phyloP scores from a whole-genome alignment of 2,797 vertebrate species.

The Coilia nasus region DNA sequence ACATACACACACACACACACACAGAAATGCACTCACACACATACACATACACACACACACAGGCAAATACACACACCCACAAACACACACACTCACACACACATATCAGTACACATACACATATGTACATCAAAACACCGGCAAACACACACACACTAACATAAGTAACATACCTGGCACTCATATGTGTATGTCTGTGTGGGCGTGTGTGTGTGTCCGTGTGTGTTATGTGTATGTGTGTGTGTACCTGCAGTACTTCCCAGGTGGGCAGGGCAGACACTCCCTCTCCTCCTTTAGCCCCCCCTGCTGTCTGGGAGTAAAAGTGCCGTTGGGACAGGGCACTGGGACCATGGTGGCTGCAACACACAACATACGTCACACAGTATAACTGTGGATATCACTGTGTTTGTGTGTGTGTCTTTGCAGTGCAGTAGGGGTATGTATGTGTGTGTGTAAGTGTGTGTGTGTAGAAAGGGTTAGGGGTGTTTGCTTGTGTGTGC shows the following conservation, averaged over 20 bases:
- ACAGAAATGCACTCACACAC: too few species aligned
- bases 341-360: slow-evolving; percentile 80
- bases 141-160: too few species aligned
- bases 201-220: not conserved
- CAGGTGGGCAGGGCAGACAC: slow-evolving; percentile 85
- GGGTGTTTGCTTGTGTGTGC: not conserved
- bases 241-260: slow-evolving; percentile 88
- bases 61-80: too few species aligned
- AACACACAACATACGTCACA: not conserved
- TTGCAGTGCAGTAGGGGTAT: too few species aligned
- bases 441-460: not conserved
- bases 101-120: not conserved
- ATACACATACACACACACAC: too few species aligned
- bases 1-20: not conserved
- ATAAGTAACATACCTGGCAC: too few species aligned
- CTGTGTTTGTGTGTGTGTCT: not conserved
- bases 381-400: not conserved
- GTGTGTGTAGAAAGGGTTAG: not conserved
- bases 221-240: not conserved
- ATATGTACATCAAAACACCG: too few species aligned
- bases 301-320: slow-evolving; percentile 69
- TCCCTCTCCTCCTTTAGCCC: slow-evolving; percentile 82
- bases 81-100: not conserved
- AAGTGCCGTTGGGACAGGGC: slow-evolving; percentile 85
- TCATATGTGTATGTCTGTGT: not conserved